Evolutionary conservation across 1,140 invertebrate genomes (phyloP), one percentile per base, ranked within the genome.

Genomic region (Zaprionus nigranus): DNA sequence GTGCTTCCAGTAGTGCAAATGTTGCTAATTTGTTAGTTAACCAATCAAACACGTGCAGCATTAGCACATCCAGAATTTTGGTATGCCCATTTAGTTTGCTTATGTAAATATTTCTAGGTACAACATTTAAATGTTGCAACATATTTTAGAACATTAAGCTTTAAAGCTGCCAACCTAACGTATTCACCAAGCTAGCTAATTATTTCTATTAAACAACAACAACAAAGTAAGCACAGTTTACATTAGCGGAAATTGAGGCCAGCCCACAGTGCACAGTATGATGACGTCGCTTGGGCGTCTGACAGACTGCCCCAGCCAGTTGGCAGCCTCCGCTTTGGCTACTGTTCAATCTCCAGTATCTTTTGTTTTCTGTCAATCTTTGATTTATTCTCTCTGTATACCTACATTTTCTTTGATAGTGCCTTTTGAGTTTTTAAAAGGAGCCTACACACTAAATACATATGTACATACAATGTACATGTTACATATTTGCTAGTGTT

Each of bases 241-340:
- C 49, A 76, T 72, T 60, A 56, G 74, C 74, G 68, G 74, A 76
- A 60, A 76, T 65, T 62, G 69, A 75, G 69, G 57, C 12, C 75
- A 73, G 57, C 69, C 75, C 63, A 77, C 75, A 57, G 56, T 11
- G 34, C 36, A 77, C 75, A 57, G 57, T 13, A 26, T 28, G 49
- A 56, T 67, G 68, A 71, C 60, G 58, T 69, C 66, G 72, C 17
- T 58, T 85, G 53, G 82, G 82, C 82, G 82, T 81, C 82, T 58
- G 66, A 70, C 61, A 57, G 78, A 73, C 82, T 82, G 74, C 28
- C 38, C 53, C 43, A 34, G 40, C 49, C 26, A 54, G 62, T 67
- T 59, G 63, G 63, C 56, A 43, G 57, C 38, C 64, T 54, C 20
- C 34, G 46, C 46, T 34, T 56, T 24, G 28, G 72, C 66, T 69